phyloP scores from a whole-genome alignment of 2,888 invertebrate genomes.

The Rotaria magnacalcarata region DNA sequence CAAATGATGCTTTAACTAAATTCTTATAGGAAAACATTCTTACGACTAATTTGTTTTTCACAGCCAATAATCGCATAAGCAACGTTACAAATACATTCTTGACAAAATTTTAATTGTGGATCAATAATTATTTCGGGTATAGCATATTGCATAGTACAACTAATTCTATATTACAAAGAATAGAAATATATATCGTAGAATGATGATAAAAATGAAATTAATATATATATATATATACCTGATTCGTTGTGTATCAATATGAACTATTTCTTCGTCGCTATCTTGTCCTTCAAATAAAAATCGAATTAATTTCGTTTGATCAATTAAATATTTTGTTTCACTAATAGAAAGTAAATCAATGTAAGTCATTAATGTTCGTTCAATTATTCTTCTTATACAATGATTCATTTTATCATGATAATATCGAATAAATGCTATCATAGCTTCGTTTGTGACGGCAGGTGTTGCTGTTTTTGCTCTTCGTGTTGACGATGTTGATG shows the following conservation, averaged over 20 bases:
- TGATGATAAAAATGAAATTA: not conserved
- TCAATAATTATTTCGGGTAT: slow-evolving; percentile 57
- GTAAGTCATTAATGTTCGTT: not conserved
- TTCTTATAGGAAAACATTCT: not conserved
- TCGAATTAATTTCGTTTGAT: slow-evolving; percentile 15
- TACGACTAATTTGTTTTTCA: slow-evolving; percentile 48
- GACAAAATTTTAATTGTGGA: slow-evolving; percentile 54
- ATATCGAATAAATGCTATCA: not conserved
- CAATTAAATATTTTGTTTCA: not conserved
- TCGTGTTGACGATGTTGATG: slow-evolving; percentile 23
- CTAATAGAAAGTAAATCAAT: not conserved
- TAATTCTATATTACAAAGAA: slow-evolving; percentile 51
- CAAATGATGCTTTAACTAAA: too few relatives aligned
- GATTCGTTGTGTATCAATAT: slow-evolving; percentile 13
- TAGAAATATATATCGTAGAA: not conserved
- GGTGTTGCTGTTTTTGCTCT: not conserved
- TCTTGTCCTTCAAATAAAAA: slow-evolving; percentile 4
- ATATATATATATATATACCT: not conserved
- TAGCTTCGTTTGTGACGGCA: not conserved
- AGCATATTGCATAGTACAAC: slow-evolving; percentile 55
- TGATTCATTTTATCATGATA: slow-evolving; percentile 15
- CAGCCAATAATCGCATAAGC: slow-evolving; percentile 53
- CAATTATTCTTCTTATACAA: not conserved
- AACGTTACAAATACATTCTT: slow-evolving; percentile 53
- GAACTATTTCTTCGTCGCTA: not conserved